These are phyloP conservation scores for Phenganax marumi DNA, from an alignment of 92 coral and sea anemone species.

Conservation along the genomic window DNA sequence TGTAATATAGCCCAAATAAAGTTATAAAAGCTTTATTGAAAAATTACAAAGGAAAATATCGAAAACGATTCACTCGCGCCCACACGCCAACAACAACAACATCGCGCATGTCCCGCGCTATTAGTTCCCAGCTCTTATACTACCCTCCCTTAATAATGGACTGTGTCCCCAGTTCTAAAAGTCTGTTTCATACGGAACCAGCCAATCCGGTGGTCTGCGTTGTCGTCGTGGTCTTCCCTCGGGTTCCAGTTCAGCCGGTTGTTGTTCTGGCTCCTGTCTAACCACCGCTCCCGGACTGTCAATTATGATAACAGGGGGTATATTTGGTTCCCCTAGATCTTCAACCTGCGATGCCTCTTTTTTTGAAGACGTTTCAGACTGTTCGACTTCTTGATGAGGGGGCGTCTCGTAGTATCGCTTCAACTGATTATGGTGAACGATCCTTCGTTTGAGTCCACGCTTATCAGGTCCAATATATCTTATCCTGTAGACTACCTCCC, in stretches of 20 bases:
- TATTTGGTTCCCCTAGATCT: not conserved
- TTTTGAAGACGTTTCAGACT: no score
- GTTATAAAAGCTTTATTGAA: not conserved
- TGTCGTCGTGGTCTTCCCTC: not conserved
- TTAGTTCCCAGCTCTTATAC: not conserved
- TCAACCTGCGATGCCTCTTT: no score
- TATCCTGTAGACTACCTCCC: constrained; percentile 22
- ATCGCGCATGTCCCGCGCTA: not conserved
- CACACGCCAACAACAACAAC: not conserved
- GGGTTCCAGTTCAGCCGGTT: not conserved
- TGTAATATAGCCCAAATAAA: constrained; percentile 8
- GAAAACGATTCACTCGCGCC: no score
- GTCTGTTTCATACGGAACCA: not conserved
- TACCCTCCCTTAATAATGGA: not conserved
- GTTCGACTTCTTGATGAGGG: no score
- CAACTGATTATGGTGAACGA: constrained; percentile 45
- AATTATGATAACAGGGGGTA: not conserved
- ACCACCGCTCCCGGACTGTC: not conserved
- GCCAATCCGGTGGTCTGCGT: constrained; percentile 14
- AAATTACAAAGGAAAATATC: no score
- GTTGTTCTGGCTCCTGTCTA: not conserved
- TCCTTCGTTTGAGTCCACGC: constrained; percentile 37
- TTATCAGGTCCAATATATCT: not conserved
- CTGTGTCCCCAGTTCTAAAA: not conserved
- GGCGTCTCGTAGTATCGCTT: no score